Base-by-base conservation (phyloP, 2,113 vertebrate genomes). In the Engystomops pustulosus region DNA sequence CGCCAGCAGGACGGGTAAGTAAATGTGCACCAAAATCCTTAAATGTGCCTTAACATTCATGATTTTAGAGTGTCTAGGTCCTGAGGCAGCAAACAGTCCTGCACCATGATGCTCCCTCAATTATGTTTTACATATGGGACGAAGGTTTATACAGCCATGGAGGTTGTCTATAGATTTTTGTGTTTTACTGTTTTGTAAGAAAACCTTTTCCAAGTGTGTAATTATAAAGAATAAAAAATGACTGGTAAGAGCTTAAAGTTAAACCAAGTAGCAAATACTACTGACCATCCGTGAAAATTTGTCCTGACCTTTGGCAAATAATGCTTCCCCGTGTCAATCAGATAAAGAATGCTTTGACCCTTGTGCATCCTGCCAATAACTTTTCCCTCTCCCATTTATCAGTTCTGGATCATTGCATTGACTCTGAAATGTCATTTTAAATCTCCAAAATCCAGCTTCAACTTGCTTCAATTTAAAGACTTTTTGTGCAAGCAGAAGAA, bases 341-440 rank as follows among this genome's bases (percentile, higher is more conserved):
- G 62, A 69, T 45, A n/a, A 79, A 23, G 45, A 69, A 12, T 23
- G 79, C 58, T 69, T 38, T 69, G 79, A 51, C 27, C 41, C 79
- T 36, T 67, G 38, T 27, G 9, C 30, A 80, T 51, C 60, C 62
- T 51, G 62, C 44, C 79, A 69, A 20, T 51, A 30, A 69, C 45
- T 51, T 36, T 49, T 18, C 49, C 74, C n/a, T 77, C 20, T 77
- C 74, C 74, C 51, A 36, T 77, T 79, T 20, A 80, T 67, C 79
- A 51, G 41, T 69, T 47, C 62, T 51, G 44, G 62, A 36, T 80
- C 44, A 69, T 25, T 68, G 45, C 65, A 69, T 80, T 68, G 25
- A 15, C 10, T 51, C 30, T 80, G 8, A 80, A 36, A 68, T 80
- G 62, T 80, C 27, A 80, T 23, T 20, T 68, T 36, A 58, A 18